These are phyloP conservation scores for Trinorchestia longiramus DNA, from an alignment of 1,140 invertebrate genomes.

Conservation along the genomic window DNA sequence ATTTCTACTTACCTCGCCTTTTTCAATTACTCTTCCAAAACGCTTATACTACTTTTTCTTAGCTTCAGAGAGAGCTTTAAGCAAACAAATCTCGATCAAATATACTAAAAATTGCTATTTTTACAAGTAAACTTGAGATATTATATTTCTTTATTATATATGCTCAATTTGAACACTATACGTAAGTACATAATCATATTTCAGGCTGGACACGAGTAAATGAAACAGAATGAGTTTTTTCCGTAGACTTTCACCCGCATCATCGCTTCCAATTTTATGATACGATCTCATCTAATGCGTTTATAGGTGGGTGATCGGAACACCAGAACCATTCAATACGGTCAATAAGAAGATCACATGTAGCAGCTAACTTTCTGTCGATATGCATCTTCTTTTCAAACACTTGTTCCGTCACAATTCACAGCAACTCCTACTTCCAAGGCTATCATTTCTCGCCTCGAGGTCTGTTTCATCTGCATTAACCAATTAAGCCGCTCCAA, in stretches of 20 bases:
- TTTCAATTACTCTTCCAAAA: not conserved
- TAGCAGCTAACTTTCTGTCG: not conserved
- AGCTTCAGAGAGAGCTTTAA: not conserved
- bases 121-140: not conserved
- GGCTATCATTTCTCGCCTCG: not conserved
- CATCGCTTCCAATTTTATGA: not conserved
- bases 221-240: not conserved
- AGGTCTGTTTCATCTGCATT: not conserved
- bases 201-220: not conserved
- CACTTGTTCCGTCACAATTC: not conserved
- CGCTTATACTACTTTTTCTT: not conserved
- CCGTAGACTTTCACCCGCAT: not conserved
- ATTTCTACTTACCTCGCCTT: not conserved
- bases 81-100: not conserved
- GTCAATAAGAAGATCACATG: not conserved
- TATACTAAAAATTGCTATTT: not conserved
- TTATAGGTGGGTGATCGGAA: not conserved
- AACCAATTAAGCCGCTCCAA: not conserved
- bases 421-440: not conserved
- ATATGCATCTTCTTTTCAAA: not conserved
- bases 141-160: not conserved
- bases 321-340: not conserved
- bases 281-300: not conserved
- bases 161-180: not conserved
- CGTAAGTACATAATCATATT: not conserved